A percentile compares a stretch with the other conserved stretches of the same genome.
These are phyloP conservation scores for Cataglyphis altisquamis DNA, from an alignment of 2,888 invertebrate genomes.

Conservation along the genomic window DNA sequence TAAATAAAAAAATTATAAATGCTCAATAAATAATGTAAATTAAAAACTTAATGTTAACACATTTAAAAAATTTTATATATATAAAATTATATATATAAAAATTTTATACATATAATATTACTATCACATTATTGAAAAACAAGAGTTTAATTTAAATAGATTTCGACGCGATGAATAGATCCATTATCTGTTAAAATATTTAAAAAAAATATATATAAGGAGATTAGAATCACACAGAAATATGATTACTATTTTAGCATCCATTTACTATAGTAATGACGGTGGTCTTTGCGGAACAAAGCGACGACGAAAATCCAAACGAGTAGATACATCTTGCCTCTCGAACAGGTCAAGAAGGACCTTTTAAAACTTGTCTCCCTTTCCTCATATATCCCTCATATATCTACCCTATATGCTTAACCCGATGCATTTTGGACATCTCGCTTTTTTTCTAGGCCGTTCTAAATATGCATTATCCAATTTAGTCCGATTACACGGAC, in stretches of 20 bases:
- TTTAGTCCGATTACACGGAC: slow-evolving; percentile 82
- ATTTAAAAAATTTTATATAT: background rate
- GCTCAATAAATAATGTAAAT: background rate
- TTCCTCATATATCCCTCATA: slow-evolving; percentile 6
- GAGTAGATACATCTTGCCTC: slow-evolving; percentile 40
- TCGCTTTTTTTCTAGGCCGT: slow-evolving; percentile 54
- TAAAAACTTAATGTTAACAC: background rate
- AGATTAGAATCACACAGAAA: background rate
- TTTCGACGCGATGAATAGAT: background rate
- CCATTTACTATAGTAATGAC: slow-evolving; percentile 14
- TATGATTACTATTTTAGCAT: background rate
- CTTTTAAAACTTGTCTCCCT: slow-evolving; percentile 26
- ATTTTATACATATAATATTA: background rate
- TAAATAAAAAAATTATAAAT: background rate
- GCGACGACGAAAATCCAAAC: slow-evolving; percentile 23
- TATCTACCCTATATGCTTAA: slow-evolving; percentile 39
- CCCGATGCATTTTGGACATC: slow-evolving; percentile 48
- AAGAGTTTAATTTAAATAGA: background rate
- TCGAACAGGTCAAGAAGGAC: slow-evolving; percentile 51
- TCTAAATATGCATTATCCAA: slow-evolving; percentile 79
- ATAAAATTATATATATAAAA: background rate
- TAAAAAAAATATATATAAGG: background rate
- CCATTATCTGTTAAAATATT: background rate
- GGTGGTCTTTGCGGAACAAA: background rate
- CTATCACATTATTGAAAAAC: background rate